These are phyloP conservation scores for Scarus forsteni DNA, from an alignment of 2,797 vertebrate species.

Conservation along the genomic window DNA sequence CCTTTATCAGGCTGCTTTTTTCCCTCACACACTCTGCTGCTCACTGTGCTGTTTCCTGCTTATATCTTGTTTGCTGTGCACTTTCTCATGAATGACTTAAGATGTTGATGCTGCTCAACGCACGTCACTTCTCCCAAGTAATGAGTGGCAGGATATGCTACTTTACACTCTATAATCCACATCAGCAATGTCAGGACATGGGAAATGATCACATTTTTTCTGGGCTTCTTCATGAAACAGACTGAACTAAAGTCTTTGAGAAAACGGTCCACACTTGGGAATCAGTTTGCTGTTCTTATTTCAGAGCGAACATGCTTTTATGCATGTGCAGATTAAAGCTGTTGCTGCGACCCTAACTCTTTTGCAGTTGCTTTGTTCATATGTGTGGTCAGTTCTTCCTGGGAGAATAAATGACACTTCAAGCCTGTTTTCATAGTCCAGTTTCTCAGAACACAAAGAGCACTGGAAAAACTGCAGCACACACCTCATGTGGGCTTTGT, in stretches of 20 bases:
- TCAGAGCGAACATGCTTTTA: background rate
- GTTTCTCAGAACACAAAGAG: background rate
- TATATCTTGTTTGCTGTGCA: slow-evolving; percentile 28
- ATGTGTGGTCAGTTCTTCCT: slow-evolving; percentile 46
- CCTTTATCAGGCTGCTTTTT: slow-evolving; percentile 1
- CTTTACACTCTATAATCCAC: slow-evolving; percentile 22
- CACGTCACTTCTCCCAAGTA: slow-evolving; percentile 5
- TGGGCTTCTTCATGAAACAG: slow-evolving; percentile 38
- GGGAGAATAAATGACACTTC: slow-evolving; percentile 31
- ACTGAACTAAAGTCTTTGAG: slow-evolving; percentile 7
- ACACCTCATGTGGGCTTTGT: background rate
- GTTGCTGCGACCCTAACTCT: background rate
- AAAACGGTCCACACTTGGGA: background rate
- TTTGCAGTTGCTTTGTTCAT: slow-evolving; percentile 36
- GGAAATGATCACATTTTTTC: slow-evolving; percentile 20
- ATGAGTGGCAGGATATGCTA: slow-evolving; percentile 23
- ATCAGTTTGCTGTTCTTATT: slow-evolving; percentile 23
- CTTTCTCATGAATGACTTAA: slow-evolving; percentile 42
- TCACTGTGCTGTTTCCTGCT: slow-evolving; percentile 23
- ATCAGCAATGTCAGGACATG: slow-evolving; percentile 22
- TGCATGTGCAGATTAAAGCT: slow-evolving; percentile 23
- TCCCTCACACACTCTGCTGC: slow-evolving; percentile 11
- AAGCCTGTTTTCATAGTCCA: slow-evolving; percentile 2
- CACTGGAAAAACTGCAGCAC: background rate
- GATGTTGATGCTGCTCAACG: slow-evolving; percentile 27